Evolutionary conservation across 2,888 invertebrate species (phyloP), one percentile per base, ranked within the genome.

Genomic region (Melikaiella ostensackeni): DNA sequence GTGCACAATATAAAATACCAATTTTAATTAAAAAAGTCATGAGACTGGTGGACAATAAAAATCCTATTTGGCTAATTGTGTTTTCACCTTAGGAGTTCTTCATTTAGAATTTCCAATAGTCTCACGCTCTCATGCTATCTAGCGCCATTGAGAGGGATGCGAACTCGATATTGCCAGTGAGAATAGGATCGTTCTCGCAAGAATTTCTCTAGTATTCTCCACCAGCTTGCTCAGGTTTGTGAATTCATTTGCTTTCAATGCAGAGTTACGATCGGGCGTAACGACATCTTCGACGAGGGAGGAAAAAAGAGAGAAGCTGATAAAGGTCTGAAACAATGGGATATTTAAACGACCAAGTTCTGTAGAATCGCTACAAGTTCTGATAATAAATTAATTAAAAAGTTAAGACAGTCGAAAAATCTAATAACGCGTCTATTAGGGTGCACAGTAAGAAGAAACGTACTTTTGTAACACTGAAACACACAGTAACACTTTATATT

Each of bases 61-160:
- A 30, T 70, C 70, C 70, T 70, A 70, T 70, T 70, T 50, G 30
- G 70, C 70, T 70, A 70, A 70, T 70, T 70, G 50, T 50, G 70
- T 70, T 70, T 70, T 70, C 70, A 70, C 70, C 70, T 50, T 50
- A 50, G 50, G 70, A 50, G 70, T 70, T 70, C 70, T 70, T 70
- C 70, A 70, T 70, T 70, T 70, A 70, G 50, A 70, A 50, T 70
- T 70, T 70, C 70, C 50, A 70, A 70, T 70, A 70, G 70, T 70
- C 70, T 70, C 70, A 70, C 46, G 70, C 70, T 70, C 70, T 70
- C 46, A 30, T 70, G 30, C 50, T 70, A 70, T 70, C 70, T n/a
- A 30, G 70, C 46, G 30, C 50, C 50, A 50, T 42, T 70, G 50
- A 50, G 50, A 50, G 50, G 70, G 70, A 70, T 70, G 50, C n/a